Conservation (phyloP, 1,140 invertebrate genomes). For the Drosophila lacteicornis region DNA sequence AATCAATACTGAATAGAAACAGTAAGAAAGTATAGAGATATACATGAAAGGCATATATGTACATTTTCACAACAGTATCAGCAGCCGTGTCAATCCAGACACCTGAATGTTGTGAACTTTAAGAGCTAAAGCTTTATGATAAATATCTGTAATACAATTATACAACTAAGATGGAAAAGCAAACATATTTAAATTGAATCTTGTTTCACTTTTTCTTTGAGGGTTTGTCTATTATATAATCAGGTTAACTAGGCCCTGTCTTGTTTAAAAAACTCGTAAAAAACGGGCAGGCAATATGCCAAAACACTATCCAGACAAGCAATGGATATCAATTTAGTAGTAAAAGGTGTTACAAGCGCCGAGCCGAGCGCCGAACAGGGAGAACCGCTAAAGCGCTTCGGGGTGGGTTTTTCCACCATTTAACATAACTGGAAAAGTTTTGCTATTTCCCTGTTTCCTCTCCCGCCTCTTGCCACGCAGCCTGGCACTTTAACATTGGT, state of each 20-base stretch:
- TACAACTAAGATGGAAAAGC: too few species aligned
- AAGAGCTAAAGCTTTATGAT: too few species aligned
- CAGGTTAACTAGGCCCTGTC: too few species aligned
- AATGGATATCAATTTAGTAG: conserved; percentile 11
- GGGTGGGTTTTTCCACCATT: conserved; percentile 51
- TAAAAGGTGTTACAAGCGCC: conserved; percentile 64
- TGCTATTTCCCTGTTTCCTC: background rate
- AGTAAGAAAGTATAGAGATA: too few species aligned
- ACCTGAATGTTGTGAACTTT: background rate
- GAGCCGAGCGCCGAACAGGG: conserved; percentile 21
- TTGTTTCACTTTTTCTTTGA: too few species aligned
- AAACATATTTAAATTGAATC: too few species aligned
- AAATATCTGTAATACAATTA: too few species aligned
- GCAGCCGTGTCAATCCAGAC: conserved; percentile 2
- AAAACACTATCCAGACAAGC: background rate
- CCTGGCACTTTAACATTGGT: conserved; percentile 30
- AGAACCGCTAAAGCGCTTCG: conserved; percentile 47
- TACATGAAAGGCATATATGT: background rate
- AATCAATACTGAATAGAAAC: too few species aligned
- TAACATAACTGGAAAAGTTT: conserved; percentile 54
- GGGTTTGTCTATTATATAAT: too few species aligned
- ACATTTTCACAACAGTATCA: background rate
- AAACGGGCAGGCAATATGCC: background rate
- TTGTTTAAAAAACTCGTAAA: background rate
- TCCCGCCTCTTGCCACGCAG: background rate